These are phyloP conservation scores for Schizotus pectinicornis DNA, from an alignment of 2,888 invertebrate species.

Conservation along the genomic window DNA sequence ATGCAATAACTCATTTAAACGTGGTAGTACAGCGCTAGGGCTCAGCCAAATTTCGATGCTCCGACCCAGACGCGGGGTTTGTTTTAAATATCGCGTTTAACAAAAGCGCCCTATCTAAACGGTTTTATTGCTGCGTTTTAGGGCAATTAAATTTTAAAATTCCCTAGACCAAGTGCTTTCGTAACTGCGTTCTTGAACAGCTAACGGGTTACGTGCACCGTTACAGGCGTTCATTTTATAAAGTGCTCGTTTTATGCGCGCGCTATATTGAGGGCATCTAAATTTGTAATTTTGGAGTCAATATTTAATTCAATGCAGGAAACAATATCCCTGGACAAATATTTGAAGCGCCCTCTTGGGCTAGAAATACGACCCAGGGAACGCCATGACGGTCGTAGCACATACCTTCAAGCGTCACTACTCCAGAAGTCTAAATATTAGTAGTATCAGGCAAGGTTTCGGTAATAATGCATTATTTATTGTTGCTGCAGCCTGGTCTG, in stretches of 20 bases:
- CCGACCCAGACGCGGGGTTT: constrained; percentile 24
- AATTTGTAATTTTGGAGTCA: constrained; percentile 29
- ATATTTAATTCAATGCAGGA: constrained; percentile 22
- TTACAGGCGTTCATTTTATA: constrained; percentile 27
- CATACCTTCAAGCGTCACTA: no score
- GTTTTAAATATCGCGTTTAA: constrained; percentile 32
- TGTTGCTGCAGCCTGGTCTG: no score
- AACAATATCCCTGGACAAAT: constrained; percentile 23
- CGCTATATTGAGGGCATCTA: constrained; percentile 1
- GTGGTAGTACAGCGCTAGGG: constrained; percentile 14
- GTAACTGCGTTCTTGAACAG: constrained; percentile 27
- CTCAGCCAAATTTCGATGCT: constrained; percentile 34
- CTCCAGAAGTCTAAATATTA: no score
- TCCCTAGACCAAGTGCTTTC: constrained; percentile 18
- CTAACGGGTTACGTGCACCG: constrained; percentile 28
- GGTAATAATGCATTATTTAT: no score
- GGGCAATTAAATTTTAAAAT: constrained; percentile 30
- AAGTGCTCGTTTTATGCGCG: constrained; percentile 25
- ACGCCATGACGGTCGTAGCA: no score
- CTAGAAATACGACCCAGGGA: neutral
- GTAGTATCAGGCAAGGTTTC: no score
- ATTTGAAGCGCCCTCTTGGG: constrained; percentile 5
- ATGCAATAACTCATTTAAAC: constrained; percentile 31
- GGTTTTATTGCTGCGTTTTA: constrained; percentile 28
- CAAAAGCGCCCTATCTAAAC: constrained; percentile 12